Conservation (phyloP, 2,888 invertebrate species). For the Diarsia brunnea region DNA sequence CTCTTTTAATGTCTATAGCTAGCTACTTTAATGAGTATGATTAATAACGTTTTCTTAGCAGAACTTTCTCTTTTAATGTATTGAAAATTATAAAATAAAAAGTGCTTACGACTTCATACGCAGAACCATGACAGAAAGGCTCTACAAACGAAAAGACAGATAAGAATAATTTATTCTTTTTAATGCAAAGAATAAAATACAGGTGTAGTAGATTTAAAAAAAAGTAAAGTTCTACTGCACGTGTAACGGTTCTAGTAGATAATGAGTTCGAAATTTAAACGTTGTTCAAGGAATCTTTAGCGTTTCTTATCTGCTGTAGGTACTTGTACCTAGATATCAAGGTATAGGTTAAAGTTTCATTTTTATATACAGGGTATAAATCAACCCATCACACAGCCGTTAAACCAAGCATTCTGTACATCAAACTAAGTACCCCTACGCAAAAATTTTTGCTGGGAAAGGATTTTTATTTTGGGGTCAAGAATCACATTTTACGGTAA, state of each 20-base stretch:
- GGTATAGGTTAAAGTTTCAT: not conserved
- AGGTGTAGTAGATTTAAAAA: not conserved
- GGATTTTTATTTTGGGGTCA: no score
- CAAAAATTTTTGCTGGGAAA: no score
- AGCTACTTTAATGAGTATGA: constrained; percentile 16
- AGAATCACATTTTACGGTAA: no score
- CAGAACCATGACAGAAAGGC: not conserved
- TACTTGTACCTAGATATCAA: constrained; percentile 8
- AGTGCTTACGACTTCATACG: not conserved
- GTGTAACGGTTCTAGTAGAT: constrained; percentile 17
- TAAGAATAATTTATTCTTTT: not conserved
- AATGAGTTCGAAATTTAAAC: constrained; percentile 52
- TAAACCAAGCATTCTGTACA: no score
- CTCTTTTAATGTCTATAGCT: not conserved
- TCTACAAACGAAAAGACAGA: not conserved
- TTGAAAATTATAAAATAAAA: constrained; percentile 12
- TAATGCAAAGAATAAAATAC: not conserved
- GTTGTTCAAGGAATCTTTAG: constrained; percentile 55
- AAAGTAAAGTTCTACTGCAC: not conserved
- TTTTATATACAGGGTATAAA: no score
- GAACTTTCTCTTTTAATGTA: constrained; percentile 32
- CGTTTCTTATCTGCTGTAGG: constrained; percentile 51
- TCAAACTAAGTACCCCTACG: no score
- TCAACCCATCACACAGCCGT: no score
- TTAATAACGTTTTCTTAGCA: constrained; percentile 17